phyloP scores from a whole-genome alignment of 1,140 invertebrate species.

The Drosophila nasuta region DNA sequence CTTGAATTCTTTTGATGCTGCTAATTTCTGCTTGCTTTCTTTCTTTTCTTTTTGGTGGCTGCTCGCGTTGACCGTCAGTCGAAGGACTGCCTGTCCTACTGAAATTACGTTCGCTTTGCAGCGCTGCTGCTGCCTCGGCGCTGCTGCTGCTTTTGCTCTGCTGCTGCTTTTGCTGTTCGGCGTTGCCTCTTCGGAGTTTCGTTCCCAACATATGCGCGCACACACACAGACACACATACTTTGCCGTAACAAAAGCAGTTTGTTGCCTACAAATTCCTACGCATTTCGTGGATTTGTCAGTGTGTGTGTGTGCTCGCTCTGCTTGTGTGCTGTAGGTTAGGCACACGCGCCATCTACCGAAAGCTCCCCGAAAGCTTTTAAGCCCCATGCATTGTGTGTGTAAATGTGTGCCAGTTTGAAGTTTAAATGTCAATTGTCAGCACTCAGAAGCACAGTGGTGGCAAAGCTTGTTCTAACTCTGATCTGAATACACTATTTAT shows the following conservation, averaged over 20 bases:
- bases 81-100: constrained; percentile 81
- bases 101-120: constrained; percentile 67
- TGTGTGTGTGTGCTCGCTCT: constrained; percentile 20
- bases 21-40: background rate
- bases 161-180: constrained; percentile 25
- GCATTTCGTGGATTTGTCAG: constrained; percentile 49
- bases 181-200: constrained; percentile 58
- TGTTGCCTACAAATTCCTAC: constrained; percentile 73
- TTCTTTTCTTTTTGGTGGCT: constrained; percentile 54
- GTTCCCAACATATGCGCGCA: constrained; percentile 24
- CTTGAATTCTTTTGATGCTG: constrained; percentile 3
- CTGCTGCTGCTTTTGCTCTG: constrained; percentile 7
- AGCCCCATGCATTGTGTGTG: constrained; percentile 29
- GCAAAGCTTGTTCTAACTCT: background rate
- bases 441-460: constrained; percentile 36
- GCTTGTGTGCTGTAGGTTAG: constrained; percentile 69
- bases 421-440: constrained; percentile 62
- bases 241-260: constrained; percentile 47
- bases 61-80: constrained; percentile 80
- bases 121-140: constrained; percentile 23
- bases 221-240: constrained; percentile 39
- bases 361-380: constrained; percentile 50
- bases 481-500: too few species aligned
- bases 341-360: constrained; percentile 58
- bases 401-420: constrained; percentile 36